phyloP scores from a whole-genome alignment of 2,113 vertebrate species.

The Atractosteus spatula region DNA sequence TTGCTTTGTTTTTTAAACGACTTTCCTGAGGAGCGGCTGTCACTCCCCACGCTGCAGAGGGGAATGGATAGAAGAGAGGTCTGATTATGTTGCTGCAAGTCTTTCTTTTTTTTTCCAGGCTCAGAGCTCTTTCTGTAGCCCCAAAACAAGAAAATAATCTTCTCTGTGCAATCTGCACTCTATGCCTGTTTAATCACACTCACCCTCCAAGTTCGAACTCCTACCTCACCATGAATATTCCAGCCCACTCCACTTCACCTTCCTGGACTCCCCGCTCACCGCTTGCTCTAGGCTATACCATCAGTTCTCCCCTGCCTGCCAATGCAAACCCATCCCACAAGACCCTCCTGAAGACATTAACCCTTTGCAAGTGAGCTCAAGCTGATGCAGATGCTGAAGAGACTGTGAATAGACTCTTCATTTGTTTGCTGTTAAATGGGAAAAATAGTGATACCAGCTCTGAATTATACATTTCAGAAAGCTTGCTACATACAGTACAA shows the following conservation, averaged over 20 bases:
- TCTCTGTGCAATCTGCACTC: no score
- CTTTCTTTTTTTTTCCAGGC: no score
- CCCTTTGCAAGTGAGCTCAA: background rate
- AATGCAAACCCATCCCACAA: constrained; percentile 30
- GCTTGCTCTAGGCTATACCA: constrained; percentile 36
- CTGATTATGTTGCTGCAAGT: no score
- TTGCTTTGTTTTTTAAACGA: no score
- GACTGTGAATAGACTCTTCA: constrained; percentile 32
- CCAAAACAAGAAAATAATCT: no score
- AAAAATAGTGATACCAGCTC: no score
- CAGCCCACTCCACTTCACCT: constrained; percentile 35
- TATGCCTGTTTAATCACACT: constrained; percentile 3
- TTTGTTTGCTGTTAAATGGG: background rate
- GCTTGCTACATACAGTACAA: no score
- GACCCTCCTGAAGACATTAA: constrained; percentile 15
- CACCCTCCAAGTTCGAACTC: constrained; percentile 32
- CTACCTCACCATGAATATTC: constrained; percentile 34
- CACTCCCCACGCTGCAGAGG: no score
- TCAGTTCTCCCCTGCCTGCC: constrained; percentile 35
- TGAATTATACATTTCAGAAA: no score
- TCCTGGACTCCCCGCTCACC: constrained; percentile 27
- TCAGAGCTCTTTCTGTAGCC: no score
- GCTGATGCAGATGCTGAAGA: constrained; percentile 40
- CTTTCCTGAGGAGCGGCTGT: no score
- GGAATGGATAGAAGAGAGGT: no score